phyloP scores from a whole-genome alignment of 2,113 vertebrate genomes.

The Sphaerodactylus townsendi region DNA sequence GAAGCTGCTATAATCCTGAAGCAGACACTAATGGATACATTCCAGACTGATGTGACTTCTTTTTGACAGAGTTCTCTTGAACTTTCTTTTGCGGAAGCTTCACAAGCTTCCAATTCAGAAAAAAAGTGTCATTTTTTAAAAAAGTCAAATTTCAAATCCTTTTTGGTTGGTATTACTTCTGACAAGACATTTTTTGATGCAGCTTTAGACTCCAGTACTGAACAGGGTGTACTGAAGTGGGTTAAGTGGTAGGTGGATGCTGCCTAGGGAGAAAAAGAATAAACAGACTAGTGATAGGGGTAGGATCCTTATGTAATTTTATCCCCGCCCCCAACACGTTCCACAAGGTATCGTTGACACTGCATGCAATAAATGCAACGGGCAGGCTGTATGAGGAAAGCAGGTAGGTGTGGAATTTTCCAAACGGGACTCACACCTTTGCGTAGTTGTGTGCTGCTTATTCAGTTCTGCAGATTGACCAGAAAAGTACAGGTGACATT shows the following conservation, averaged over 20 bases:
- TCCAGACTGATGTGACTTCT: background rate
- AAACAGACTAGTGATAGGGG: background rate
- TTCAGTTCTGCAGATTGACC: background rate
- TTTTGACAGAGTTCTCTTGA: background rate
- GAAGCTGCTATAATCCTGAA: background rate
- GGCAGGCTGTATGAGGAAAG: background rate
- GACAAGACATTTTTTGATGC: background rate
- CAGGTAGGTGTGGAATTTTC: conserved; percentile 2
- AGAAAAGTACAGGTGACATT: background rate
- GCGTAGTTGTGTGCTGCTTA: background rate
- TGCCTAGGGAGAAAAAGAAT: background rate
- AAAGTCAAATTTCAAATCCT: background rate
- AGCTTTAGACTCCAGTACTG: background rate
- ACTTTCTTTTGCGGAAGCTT: conserved; percentile 1
- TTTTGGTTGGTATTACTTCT: background rate
- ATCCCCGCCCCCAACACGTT: background rate
- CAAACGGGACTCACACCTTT: background rate
- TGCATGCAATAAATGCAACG: background rate
- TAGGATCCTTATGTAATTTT: background rate
- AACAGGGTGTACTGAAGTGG: background rate
- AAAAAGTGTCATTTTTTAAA: background rate
- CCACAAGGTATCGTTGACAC: background rate
- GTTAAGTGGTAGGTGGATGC: background rate
- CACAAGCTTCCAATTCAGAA: background rate
- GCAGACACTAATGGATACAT: background rate